Evolutionary conservation across 2,113 vertebrate genomes (phyloP), one percentile per base, ranked within the genome.

Genomic region (Pogona vitticeps): DNA sequence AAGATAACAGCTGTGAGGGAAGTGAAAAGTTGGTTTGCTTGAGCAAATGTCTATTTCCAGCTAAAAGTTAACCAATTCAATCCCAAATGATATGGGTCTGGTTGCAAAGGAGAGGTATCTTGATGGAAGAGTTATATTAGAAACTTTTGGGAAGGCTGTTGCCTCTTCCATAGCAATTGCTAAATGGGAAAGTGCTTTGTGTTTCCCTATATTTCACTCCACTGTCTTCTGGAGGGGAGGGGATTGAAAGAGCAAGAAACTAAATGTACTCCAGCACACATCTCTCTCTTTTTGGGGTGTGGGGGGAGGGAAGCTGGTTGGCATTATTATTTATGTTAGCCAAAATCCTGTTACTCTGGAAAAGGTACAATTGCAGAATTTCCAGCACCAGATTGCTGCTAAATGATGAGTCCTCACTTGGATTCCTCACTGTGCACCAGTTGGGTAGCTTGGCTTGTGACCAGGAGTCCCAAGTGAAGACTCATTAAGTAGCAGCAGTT

Each of bases 11-110:
- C 0, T 87, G 87, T 80, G 84, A 52, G 36, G 76, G 76, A 40
- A 61, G 36, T 40, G 3, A 67, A 80, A 88, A 88, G 93, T 61
- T 86, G 91, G 88, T 90, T 88, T 89, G 20, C 65, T 52, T 61
- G 56, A 71, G 40, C 65, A 83, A 76, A 40, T 76, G 46, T 76
- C 79, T 77, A 7, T 61, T 71, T 71, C 56, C 81, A 78, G 81
- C 38, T 75, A n/a, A 52, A 85, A 76, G 2, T 94, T 95, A 95
- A 93, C 94, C 33, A 91, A 2, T 88, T 85, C 76, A 17, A 65
- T 63, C 59, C 91, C 0, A 1, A 71, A 7, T 56, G 20, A 38
- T 36, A 4, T n/a, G 1, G 20, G 6, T 68, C 61, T 31, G 40
- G 6, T 31, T 68, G 17, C 76, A 38, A 58, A 79, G 58, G 33